These are phyloP conservation scores for Cephalopterus ornatus DNA, from an alignment of 2,113 vertebrate genomes.

Conservation along the genomic window DNA sequence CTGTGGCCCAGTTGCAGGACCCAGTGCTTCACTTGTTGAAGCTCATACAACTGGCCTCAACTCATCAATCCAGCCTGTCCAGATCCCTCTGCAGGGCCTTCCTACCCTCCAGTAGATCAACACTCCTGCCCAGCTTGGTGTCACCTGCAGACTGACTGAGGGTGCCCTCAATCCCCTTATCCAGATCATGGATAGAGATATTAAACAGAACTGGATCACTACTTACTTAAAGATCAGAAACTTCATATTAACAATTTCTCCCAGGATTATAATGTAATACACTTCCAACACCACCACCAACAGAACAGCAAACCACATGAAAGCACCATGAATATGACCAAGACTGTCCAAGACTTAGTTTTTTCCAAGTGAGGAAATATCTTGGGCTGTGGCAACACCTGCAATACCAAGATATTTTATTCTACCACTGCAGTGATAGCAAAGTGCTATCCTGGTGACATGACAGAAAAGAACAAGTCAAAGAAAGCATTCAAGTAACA, in stretches of 20 bases:
- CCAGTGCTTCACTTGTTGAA: background rate
- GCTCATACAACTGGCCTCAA: rapidly evolving
- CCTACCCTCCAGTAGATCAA: background rate
- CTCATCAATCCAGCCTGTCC: rapidly evolving
- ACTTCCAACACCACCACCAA: background rate
- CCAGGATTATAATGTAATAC: background rate
- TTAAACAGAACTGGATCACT: background rate
- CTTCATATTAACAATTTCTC: background rate
- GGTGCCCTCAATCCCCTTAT: rapidly evolving
- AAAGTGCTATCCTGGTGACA: background rate
- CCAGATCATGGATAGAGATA: background rate
- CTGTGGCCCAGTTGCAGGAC: background rate
- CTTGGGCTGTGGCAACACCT: background rate
- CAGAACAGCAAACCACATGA: background rate
- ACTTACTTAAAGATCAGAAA: background rate
- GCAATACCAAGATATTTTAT: background rate
- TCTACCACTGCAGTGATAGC: background rate
- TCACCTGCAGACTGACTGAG: background rate
- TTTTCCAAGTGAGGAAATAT: background rate
- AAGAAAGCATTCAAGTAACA: background rate
- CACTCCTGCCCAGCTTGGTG: background rate
- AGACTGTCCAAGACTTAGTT: background rate
- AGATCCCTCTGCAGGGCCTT: background rate
- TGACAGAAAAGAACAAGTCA: background rate
- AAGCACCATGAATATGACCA: background rate